A percentile compares a stretch with the other conserved stretches of the same genome.
These are phyloP conservation scores for Discoglossus pictus DNA, from an alignment of 2,797 vertebrate species.

Conservation along the genomic window DNA sequence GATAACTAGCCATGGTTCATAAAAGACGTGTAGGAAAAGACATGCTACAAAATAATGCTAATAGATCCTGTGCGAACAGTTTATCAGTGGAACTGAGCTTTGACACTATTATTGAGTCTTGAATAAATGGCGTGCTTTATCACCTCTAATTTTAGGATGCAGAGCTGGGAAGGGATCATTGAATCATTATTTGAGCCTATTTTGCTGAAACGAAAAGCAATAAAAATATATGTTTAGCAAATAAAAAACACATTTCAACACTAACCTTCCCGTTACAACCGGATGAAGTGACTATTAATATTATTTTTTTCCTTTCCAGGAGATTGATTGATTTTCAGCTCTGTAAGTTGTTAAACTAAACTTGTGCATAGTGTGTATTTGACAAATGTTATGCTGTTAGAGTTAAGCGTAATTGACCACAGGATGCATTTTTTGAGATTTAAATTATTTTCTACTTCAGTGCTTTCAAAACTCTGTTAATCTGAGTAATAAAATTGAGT, in stretches of 20 bases:
- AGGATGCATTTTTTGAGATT: slow-evolving; percentile 45
- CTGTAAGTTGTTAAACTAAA: slow-evolving; percentile 36
- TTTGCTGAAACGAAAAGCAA: slow-evolving; percentile 51
- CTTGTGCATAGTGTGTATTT: slow-evolving; percentile 33
- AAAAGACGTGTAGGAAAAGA: slow-evolving; percentile 35
- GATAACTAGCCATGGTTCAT: slow-evolving; percentile 39
- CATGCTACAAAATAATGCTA: slow-evolving; percentile 28
- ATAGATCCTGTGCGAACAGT: slow-evolving; percentile 29
- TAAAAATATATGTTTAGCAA: slow-evolving; percentile 54
- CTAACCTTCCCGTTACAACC: slow-evolving; percentile 50
- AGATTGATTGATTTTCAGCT: slow-evolving; percentile 44
- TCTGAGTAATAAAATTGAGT: slow-evolving; percentile 47
- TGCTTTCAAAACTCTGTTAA: slow-evolving; percentile 45
- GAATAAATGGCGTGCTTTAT: slow-evolving; percentile 45
- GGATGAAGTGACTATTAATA: slow-evolving; percentile 53
- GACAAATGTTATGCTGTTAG: slow-evolving; percentile 33
- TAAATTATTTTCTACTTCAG: slow-evolving; percentile 49
- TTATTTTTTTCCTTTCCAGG: slow-evolving; percentile 11
- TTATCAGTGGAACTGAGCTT: slow-evolving; percentile 39
- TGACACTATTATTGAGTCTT: slow-evolving; percentile 45
- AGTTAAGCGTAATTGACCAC: slow-evolving; percentile 50
- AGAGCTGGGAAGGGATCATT: slow-evolving; percentile 51
- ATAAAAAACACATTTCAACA: slow-evolving; percentile 52
- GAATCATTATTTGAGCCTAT: slow-evolving; percentile 49
- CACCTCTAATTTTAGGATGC: slow-evolving; percentile 47